Conservation (phyloP, 2,888 invertebrate species). For the Apoderus coryli region DNA sequence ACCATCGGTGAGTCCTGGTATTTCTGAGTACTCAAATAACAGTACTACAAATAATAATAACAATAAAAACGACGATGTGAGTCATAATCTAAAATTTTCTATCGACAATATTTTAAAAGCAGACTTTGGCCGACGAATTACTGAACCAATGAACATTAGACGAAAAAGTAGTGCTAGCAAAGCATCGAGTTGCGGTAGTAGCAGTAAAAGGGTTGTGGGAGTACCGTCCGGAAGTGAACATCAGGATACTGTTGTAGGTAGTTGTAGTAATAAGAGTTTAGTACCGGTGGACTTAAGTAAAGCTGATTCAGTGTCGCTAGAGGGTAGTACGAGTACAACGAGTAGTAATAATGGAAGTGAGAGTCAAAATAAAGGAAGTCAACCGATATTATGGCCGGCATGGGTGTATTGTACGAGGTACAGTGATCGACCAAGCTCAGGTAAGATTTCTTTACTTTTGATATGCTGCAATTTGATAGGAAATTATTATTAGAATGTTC, state of each 20-base stretch:
- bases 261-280: too few relatives aligned
- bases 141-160: constrained; percentile 50
- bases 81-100: constrained; percentile 66
- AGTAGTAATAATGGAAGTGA: constrained; percentile 15
- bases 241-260: too few relatives aligned
- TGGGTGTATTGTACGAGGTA: constrained; percentile 99
- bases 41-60: too few relatives aligned
- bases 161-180: constrained; percentile 17
- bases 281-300: too few relatives aligned
- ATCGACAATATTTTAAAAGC: constrained; percentile 78
- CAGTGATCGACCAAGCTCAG: constrained; percentile 79
- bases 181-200: constrained; percentile 5
- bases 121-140: constrained; percentile 63
- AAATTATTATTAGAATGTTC: too few relatives aligned
- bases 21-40: too few relatives aligned
- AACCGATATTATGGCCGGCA: constrained; percentile 69
- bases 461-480: too few relatives aligned
- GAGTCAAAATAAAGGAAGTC: constrained; percentile 25
- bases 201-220: too few relatives aligned
- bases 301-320: too few relatives aligned
- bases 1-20: too few relatives aligned
- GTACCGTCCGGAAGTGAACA: too few relatives aligned
- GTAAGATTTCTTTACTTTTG: constrained; percentile 33
- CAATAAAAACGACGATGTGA: constrained; percentile 20
- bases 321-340: constrained; percentile 3